Percentiles rank a stretch among this genome's conserved stretches.
Conservation (phyloP, 2,113 vertebrate species). For the Psilopogon haemacephalus region DNA sequence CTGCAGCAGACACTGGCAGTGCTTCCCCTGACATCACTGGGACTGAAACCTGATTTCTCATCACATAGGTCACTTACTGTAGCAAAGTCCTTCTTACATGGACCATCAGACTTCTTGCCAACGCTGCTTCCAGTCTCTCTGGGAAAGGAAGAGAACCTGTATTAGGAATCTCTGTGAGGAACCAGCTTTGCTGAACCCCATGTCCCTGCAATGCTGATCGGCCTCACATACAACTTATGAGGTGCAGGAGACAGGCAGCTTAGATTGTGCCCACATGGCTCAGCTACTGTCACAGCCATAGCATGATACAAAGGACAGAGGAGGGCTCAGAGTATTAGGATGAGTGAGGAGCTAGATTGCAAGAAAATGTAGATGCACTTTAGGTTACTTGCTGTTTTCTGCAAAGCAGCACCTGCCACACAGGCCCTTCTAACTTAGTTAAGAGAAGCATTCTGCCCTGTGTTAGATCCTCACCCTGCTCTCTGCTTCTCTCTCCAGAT, state of each 20-base stretch:
- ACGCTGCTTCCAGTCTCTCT: conserved; percentile 8
- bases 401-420: not conserved
- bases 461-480: not conserved
- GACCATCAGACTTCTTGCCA: not conserved
- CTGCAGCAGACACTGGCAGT: not conserved
- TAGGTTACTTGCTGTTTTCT: not conserved
- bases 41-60: not conserved
- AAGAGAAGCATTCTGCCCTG: not conserved
- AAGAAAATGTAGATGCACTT: not conserved
- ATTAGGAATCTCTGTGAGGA: not conserved
- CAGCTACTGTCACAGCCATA: not conserved
- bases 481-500: not conserved
- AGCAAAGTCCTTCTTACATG: conserved; percentile 27
- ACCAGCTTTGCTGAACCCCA: not conserved
- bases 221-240: rapidly evolving
- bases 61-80: not conserved
- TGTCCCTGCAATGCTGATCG: not conserved
- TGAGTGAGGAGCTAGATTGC: not conserved
- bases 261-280: not conserved
- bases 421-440: not conserved
- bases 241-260: not conserved
- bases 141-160: not conserved
- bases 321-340: not conserved
- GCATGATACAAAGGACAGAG: not conserved
- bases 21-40: not conserved